Evolutionary conservation across 2,888 invertebrate genomes (phyloP), one percentile per base, ranked within the genome.

Genomic region (Drosophila nr. fundita): DNA sequence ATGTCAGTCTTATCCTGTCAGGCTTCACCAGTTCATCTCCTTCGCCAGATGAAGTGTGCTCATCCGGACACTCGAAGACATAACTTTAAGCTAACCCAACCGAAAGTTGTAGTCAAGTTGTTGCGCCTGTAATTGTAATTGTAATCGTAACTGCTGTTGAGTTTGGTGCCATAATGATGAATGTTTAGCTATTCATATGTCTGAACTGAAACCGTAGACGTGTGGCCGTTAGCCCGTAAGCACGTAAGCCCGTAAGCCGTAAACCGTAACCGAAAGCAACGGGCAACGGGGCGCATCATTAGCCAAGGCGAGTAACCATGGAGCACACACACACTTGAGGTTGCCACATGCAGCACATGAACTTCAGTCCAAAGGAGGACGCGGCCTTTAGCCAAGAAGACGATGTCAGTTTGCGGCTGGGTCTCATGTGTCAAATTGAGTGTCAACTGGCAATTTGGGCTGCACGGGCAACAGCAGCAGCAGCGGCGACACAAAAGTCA

Each of bases 391-490:
- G 60, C 48, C 53, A 60, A 68, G 54, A 53, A 34, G 36, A 55
- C 27, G 36, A n/a, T 7, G 69, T 55, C 83, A 63, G 70, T 74
- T 80, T 85, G 82, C 67, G 85, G 57, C 57, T 21, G 30, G 73
- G 83, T 59, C 83, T 90, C 91, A 82, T 81, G 83, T 88, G 91
- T 89, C 92, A 91, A 92, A 91, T 90, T 91, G 91, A 91, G 91
- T 91, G 91, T 91, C 91, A 92, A 91, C 92, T 92, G 91, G 89
- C 91, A 91, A 91, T 91, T 91, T 91, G 87, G 88, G 77, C 78
- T 73, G 74, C 68, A 68, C 49, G 38, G 61, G 34, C 54, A 36
- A 11, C 60, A 34, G 60, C 27, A 54, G 58, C 58, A 27, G 52
- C 30, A 52, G 55, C 54, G 52, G 40, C 54, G 48, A 48, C 57